Percentiles rank a stretch among this genome's conserved stretches.
phyloP scores from a whole-genome alignment of 2,888 invertebrate genomes.

The Lamellibrachia satsuma region DNA sequence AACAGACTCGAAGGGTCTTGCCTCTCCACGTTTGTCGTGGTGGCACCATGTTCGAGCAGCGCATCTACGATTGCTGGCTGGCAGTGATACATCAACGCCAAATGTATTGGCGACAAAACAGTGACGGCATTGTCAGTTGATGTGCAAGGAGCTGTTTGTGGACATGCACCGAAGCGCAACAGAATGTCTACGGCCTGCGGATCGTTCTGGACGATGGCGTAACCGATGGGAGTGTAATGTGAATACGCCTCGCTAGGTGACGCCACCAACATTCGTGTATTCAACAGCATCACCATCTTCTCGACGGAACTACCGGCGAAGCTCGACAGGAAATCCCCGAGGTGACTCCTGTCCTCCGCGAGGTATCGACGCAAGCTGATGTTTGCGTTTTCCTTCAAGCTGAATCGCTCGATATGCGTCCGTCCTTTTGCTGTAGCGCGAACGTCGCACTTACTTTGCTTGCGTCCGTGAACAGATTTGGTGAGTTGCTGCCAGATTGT shows the following conservation, averaged over 20 bases:
- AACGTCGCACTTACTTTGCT: not conserved
- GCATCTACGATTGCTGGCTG: not conserved
- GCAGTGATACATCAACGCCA: not conserved
- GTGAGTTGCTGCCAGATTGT: not conserved
- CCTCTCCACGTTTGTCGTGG: not conserved
- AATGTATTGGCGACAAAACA: not conserved
- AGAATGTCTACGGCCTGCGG: not conserved
- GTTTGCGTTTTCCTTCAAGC: not conserved
- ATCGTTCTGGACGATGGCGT: not conserved
- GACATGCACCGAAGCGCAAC: not conserved
- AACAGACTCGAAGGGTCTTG: not conserved
- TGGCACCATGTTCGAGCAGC: not conserved
- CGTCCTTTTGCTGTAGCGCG: not conserved
- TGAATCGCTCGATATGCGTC: not conserved
- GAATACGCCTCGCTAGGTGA: not conserved
- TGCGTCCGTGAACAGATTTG: not conserved
- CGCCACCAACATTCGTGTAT: not conserved
- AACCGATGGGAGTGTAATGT: not conserved
- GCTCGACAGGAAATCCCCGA: not conserved
- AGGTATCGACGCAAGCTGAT: not conserved
- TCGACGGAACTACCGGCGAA: not conserved
- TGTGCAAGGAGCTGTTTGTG: not conserved
- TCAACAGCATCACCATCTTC: not conserved
- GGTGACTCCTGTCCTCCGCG: not conserved
- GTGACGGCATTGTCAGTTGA: not conserved